Percentiles rank a stretch among this genome's conserved stretches.
Evolutionary conservation across 2,888 invertebrate species (phyloP).

Genomic region (Choreutis nemorana): DNA sequence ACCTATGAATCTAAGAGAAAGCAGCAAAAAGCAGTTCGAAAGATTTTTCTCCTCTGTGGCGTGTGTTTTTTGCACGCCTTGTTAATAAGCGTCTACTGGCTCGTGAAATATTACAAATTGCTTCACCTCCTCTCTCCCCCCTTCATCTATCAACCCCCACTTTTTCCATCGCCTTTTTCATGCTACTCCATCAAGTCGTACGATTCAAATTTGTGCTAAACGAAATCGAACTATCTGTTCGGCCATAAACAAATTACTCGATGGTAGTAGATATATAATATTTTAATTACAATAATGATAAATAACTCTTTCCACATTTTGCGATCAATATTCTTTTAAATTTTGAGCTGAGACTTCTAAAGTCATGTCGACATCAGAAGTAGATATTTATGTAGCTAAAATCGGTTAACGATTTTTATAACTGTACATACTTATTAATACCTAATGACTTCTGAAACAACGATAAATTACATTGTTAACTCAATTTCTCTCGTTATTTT

Average conservation of each 20-base stretch:
- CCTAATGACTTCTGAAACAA: no score
- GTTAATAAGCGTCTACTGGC: constrained; percentile 66
- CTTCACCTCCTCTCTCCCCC: constrained; percentile 31
- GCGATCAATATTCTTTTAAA: constrained; percentile 18
- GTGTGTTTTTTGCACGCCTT: constrained; percentile 59
- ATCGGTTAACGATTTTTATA: no score
- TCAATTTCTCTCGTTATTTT: constrained; percentile 27
- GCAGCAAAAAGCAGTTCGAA: constrained; percentile 1
- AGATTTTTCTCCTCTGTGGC: constrained; percentile 30
- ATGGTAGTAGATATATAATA: no score
- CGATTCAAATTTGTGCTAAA: constrained; percentile 40
- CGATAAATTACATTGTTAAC: no score
- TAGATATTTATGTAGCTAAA: no score
- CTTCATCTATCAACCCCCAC: constrained; percentile 22
- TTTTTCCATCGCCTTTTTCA: constrained; percentile 48
- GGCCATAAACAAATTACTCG: no score
- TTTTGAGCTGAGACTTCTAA: no score
- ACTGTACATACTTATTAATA: no score
- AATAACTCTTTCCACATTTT: constrained; percentile 9
- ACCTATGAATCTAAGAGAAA: constrained; percentile 10
- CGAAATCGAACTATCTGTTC: no score
- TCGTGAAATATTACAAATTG: constrained; percentile 68
- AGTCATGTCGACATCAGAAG: no score
- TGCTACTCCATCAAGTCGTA: constrained; percentile 31
- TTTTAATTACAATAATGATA: no score